Conservation (phyloP, 2,113 vertebrate genomes). For the Tetrao urogallus region DNA sequence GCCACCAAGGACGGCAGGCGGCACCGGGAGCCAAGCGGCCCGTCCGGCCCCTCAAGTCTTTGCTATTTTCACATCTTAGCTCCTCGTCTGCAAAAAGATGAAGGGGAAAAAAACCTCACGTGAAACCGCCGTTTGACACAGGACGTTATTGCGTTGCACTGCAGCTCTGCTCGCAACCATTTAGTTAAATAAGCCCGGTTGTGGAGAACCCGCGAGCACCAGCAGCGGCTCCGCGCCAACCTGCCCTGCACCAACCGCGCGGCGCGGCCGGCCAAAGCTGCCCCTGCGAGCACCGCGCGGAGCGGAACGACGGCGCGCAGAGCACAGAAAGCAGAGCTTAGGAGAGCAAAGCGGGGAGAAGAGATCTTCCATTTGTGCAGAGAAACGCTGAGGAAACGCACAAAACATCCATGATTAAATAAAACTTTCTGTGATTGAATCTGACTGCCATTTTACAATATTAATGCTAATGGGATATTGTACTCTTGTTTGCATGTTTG, state of each 20-base stretch:
- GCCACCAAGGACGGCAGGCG: background rate
- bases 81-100: background rate
- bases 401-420: slow-evolving; percentile 76
- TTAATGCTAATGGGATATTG: slow-evolving; percentile 79
- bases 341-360: background rate
- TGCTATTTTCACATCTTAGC: background rate
- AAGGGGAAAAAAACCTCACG: background rate
- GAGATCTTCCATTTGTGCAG: slow-evolving; percentile 52
- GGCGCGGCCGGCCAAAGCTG: no score
- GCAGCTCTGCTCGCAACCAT: slow-evolving; percentile 53
- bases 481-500: slow-evolving; percentile 71
- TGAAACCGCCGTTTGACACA: slow-evolving; percentile 28
- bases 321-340: background rate
- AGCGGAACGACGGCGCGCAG: no score
- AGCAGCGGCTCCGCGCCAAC: background rate
- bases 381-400: slow-evolving; percentile 41
- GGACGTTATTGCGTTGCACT: slow-evolving; percentile 42
- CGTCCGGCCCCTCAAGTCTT: no score
- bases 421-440: slow-evolving; percentile 75
- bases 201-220: slow-evolving; percentile 17
- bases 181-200: slow-evolving; percentile 42
- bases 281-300: no score
- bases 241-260: no score
- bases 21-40: no score
- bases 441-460: slow-evolving; percentile 78